Base-by-base conservation (phyloP, 2,113 vertebrate genomes). In the Pao palembangensis region DNA sequence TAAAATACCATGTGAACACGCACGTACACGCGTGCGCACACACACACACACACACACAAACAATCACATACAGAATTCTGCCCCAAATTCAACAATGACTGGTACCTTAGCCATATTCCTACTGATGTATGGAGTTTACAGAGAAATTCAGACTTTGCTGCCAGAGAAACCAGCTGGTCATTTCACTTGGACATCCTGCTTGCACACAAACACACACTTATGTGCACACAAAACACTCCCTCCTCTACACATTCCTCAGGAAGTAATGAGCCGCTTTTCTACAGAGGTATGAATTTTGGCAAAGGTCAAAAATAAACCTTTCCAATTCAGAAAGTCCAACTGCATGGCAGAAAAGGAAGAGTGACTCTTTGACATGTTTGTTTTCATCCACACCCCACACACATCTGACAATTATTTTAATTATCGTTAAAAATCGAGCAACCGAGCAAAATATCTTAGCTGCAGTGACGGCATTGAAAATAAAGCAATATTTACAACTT, bases 1-100 rank as follows among this genome's bases (percentile, higher is more conserved):
- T 84, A 89, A 87, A 90, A 84, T 80, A 74, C 76, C 56, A 64
- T 81, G 79, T 83, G 76, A 73, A 49, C 63, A 20, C 52, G 54
- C 47, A 49, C 59, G 44, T 61, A 55, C 38, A 38, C 58, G 55
- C 59, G 61, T 59, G 61, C 58, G 34, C 48, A 46, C 53, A 54
- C 66, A 54, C 68, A 61, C 43, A 48, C 58, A 51, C 60, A 44
- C 50, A 28, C 50, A 58, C 57, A 50, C 56, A 49, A 34, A 28
- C 48, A 51, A 38, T 66, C 57, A 67, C 46, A 68, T 56, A 48
- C 70, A 59, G 43, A 53, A 58, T 61, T 38, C 38, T 23, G 20
- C 34, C 19, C 23, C 34, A 70, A 71, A 74, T 42, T 61, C 58
- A 53, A 71, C 65, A 74, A 69, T 72, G 69, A 61, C 50, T 78